Conservation (phyloP, 1,140 invertebrate species). For the Drosophila punjabiensis region DNA sequence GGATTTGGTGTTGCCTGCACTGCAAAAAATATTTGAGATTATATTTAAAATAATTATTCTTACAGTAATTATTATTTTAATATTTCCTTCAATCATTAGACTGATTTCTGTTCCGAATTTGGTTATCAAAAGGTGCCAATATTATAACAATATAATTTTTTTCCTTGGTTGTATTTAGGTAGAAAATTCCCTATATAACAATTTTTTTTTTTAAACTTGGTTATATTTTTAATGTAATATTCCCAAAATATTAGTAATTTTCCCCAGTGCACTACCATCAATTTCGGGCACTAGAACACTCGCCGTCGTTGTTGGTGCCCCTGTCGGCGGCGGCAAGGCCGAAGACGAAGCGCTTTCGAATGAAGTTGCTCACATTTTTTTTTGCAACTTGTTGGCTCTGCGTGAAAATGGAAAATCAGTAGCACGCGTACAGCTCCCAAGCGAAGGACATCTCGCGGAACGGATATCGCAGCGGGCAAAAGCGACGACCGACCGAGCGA, state of each 20-base stretch:
- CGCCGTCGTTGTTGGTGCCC: constrained; percentile 13
- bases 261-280: constrained; percentile 24
- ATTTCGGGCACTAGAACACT: constrained; percentile 59
- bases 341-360: constrained; percentile 63
- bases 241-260: background rate
- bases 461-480: constrained; percentile 4
- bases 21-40: background rate
- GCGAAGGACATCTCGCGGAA: constrained; percentile 54
- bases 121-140: no score
- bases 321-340: constrained; percentile 54
- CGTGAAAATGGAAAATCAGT: constrained; percentile 72
- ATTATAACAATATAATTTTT: no score
- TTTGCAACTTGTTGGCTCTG: constrained; percentile 72
- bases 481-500: background rate
- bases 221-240: background rate
- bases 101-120: no score
- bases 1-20: background rate
- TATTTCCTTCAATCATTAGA: background rate
- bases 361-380: constrained; percentile 36
- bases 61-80: background rate
- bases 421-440: constrained; percentile 68
- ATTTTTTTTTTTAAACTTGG: no score
- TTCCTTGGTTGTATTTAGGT: no score
- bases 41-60: background rate
- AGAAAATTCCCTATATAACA: no score